A percentile compares a stretch with the other conserved stretches of the same genome.
Conservation (phyloP, 2,888 invertebrate species). For the Stictocephala bisonia region DNA sequence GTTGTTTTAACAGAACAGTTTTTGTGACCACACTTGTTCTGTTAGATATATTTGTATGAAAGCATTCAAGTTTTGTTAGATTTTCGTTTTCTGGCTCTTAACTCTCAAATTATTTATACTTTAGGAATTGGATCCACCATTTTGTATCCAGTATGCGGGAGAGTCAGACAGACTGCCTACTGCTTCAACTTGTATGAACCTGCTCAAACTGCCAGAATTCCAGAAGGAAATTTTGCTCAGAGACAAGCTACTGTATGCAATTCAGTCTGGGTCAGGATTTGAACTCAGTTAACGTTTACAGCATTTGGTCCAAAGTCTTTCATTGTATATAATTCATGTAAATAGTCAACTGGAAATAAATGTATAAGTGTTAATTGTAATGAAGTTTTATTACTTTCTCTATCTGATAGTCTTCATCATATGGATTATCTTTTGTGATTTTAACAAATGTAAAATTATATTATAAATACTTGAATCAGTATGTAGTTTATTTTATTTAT, state of each 20-base stretch:
- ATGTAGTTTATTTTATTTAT: too few species aligned
- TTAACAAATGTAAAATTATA: too few species aligned
- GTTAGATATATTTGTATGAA: not conserved
- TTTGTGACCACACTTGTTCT: too few species aligned
- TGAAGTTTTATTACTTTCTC: too few species aligned
- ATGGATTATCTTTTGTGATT: too few species aligned
- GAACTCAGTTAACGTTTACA: conserved; percentile 84
- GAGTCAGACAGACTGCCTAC: conserved; percentile 92
- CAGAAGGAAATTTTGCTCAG: conserved; percentile 79
- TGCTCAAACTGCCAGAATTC: conserved; percentile 95
- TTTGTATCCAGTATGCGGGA: conserved; percentile 95
- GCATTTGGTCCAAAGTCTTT: not conserved
- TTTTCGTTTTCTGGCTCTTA: too few species aligned
- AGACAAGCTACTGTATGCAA: conserved; percentile 90
- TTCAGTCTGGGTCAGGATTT: conserved; percentile 96
- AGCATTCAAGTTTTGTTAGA: not conserved
- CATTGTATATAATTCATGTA: conserved; percentile 32
- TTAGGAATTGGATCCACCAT: conserved; percentile 96
- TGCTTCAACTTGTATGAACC: conserved; percentile 98
- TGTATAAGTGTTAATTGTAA: too few species aligned
- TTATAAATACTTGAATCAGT: too few species aligned
- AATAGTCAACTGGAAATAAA: conserved; percentile 10
- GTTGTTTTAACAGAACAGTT: too few species aligned
- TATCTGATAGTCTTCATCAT: too few species aligned
- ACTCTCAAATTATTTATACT: too few species aligned